These are phyloP conservation scores for Aricia artaxerxes DNA, from an alignment of 2,888 invertebrate species.

Conservation along the genomic window DNA sequence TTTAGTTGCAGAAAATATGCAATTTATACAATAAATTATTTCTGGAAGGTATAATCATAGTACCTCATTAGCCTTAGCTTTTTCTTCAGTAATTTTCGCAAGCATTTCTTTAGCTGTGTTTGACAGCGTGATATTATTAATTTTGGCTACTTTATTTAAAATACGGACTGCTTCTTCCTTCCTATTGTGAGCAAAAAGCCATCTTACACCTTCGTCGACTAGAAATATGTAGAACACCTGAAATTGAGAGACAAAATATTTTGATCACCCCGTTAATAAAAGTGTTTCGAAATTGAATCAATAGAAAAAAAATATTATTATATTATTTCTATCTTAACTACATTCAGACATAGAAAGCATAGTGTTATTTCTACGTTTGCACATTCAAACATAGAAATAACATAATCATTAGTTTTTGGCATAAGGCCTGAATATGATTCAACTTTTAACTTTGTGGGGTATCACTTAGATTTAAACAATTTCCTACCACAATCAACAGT, in stretches of 20 bases:
- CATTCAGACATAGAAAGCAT: too few relatives aligned
- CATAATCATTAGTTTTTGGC: too few relatives aligned
- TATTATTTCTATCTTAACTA: too few relatives aligned
- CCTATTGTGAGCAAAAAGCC: constrained; percentile 87
- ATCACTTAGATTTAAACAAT: background rate
- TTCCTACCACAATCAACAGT: constrained; percentile 77
- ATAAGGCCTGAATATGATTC: too few relatives aligned
- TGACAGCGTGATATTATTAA: constrained; percentile 82
- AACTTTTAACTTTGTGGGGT: too few relatives aligned
- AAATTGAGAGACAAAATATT: constrained; percentile 3
- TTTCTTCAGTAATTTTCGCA: constrained; percentile 58
- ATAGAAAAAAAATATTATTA: too few relatives aligned
- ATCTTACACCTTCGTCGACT: constrained; percentile 88
- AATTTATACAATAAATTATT: background rate
- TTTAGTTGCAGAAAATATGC: too few relatives aligned
- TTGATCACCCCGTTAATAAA: background rate
- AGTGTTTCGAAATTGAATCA: background rate
- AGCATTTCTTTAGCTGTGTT: constrained; percentile 74
- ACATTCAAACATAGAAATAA: too few relatives aligned
- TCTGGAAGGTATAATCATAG: constrained; percentile 4
- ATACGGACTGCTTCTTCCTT: constrained; percentile 83
- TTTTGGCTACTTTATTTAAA: constrained; percentile 82
- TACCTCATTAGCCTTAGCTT: constrained; percentile 55
- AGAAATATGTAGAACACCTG: constrained; percentile 84
- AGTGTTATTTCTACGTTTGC: too few relatives aligned